Base-by-base conservation (phyloP, 2,797 vertebrate species). In the Poeciliopsis presidionis region DNA sequence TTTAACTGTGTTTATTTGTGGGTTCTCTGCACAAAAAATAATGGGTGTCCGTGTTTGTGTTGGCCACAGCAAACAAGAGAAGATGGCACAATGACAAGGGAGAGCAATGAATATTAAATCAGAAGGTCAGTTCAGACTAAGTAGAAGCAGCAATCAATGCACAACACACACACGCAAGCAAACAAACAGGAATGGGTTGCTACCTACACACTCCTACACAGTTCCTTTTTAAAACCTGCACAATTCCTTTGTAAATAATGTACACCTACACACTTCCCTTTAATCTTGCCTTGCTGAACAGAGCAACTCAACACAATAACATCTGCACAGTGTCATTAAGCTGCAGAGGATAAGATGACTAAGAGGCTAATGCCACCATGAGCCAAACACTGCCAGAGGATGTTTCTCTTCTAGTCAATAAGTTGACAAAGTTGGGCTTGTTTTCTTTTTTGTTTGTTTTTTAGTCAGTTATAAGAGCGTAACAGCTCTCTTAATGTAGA, bases 141-240 rank as follows among this genome's bases (percentile, higher is more conserved):
- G 67, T 77, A 74, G 80, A 81, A 80, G 71, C 7, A 84, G 80
- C 80, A 88, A 87, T 82, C 77, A 80, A 80, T 86, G 57, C 71
- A 73, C 5, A n/a, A 57, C 72, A 71, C 71, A 69, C 9, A 82
- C 18, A 82, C 5, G 77, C 70, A 89, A 18, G 82, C 18, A 81
- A 9, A 81, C 72, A 91, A 39, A 55, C 73, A 84, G 36, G 71
- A 73, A 72, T 80, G 71, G 72, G 73, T 46, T 70, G 72, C 88
- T 84, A 88, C 91, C 88, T 76, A 92, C 93, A 84, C 87, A 85
- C 88, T 89, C 86, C 86, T 28, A 83, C 86, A 71, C 85, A 84
- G 82, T 84, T 81, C 81, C 84, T 71, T 78, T 87, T 88, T 81
- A 83, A 88, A 87, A 83, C 73, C 79, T 76, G 79, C 74, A 74